Percentiles rank a stretch among this genome's conserved stretches.
phyloP scores from a whole-genome alignment of 2,113 vertebrate species.

The Trichechus manatus region DNA sequence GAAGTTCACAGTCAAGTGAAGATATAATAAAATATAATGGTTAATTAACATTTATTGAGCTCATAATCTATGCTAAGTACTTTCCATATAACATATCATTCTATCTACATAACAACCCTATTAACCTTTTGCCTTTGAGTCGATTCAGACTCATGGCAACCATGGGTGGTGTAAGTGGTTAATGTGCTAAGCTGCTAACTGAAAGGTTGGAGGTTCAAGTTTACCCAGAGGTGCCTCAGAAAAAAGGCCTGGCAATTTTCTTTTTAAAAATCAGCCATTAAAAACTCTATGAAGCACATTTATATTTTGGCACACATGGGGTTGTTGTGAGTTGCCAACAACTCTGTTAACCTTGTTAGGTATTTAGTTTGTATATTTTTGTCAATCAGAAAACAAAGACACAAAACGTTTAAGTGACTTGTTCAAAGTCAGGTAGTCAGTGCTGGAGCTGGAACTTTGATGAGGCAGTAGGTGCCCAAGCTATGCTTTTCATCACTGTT shows the following conservation, averaged over 20 bases:
- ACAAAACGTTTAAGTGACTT: neutral
- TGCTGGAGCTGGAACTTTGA: neutral
- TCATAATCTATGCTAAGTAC: neutral
- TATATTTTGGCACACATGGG: too few species aligned
- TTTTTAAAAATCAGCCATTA: too few species aligned
- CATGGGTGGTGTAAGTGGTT: too few species aligned
- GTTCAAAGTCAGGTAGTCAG: neutral
- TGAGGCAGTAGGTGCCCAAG: neutral
- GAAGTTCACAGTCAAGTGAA: slow-evolving; percentile 10
- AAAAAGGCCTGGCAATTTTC: too few species aligned
- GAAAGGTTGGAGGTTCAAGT: too few species aligned
- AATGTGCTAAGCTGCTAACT: too few species aligned
- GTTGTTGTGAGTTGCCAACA: too few species aligned
- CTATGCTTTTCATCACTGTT: neutral
- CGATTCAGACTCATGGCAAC: too few species aligned
- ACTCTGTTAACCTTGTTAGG: neutral
- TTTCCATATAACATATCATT: slow-evolving; percentile 40
- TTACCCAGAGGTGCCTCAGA: too few species aligned
- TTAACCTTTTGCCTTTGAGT: too few species aligned
- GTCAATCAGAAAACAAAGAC: neutral
- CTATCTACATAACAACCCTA: neutral
- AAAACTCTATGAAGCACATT: too few species aligned
- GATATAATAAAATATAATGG: slow-evolving; percentile 40
- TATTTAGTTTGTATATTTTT: neutral
- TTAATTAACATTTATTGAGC: slow-evolving; percentile 27